These are phyloP conservation scores for Pseudois nayaur DNA, from an alignment of 2,113 vertebrate species.

Conservation along the genomic window DNA sequence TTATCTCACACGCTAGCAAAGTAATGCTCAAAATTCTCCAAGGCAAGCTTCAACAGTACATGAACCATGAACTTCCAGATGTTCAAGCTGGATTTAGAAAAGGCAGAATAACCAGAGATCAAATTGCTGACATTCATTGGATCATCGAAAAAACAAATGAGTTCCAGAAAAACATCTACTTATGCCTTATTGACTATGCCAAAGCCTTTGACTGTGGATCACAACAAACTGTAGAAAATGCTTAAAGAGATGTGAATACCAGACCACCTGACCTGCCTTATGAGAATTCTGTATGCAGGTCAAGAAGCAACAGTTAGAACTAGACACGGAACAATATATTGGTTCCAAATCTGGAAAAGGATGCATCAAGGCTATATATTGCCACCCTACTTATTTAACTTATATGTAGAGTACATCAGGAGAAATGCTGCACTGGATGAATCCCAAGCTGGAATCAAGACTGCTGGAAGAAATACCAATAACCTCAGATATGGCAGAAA, in stretches of 20 bases:
- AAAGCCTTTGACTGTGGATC: background rate
- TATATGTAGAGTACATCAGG: background rate
- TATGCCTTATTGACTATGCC: background rate
- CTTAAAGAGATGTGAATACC: background rate
- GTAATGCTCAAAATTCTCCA: background rate
- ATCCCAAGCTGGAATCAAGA: background rate
- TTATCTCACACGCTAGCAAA: background rate
- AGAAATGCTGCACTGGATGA: background rate
- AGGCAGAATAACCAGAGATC: background rate
- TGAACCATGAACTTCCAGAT: background rate
- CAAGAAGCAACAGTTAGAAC: background rate
- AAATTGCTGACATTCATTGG: background rate
- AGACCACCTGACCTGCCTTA: background rate
- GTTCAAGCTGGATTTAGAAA: background rate
- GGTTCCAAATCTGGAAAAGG: background rate
- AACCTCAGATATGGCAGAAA: background rate
- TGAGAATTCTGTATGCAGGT: background rate
- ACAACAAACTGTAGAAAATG: background rate
- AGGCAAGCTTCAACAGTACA: background rate
- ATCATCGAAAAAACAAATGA: fast-evolving
- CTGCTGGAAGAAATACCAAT: background rate
- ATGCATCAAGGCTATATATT: background rate
- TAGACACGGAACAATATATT: background rate
- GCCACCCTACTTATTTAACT: background rate
- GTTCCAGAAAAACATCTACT: background rate